Conservation (phyloP, 2,888 invertebrate genomes). For the Athetis lepigone region DNA sequence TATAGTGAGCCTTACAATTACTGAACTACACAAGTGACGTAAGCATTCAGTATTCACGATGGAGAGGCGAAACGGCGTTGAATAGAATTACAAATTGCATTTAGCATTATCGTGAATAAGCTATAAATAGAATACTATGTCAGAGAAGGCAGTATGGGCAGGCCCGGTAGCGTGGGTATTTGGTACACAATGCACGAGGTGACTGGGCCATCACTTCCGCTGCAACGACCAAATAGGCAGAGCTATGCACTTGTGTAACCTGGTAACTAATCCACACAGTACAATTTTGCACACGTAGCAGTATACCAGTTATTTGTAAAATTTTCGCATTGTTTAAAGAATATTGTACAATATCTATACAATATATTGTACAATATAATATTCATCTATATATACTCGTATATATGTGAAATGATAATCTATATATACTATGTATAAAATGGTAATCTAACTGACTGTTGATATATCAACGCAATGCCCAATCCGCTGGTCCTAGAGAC, state of each 20-base stretch:
- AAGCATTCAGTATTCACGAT: constrained; percentile 55
- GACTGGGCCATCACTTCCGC: constrained; percentile 84
- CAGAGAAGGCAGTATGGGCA: constrained; percentile 50
- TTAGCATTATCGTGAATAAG: constrained; percentile 63
- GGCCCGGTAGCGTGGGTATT: constrained; percentile 53
- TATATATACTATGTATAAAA: too few relatives aligned
- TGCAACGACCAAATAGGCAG: constrained; percentile 61
- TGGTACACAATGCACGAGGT: constrained; percentile 80
- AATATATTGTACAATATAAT: too few relatives aligned
- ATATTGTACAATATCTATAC: constrained; percentile 12
- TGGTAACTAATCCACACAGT: constrained; percentile 23
- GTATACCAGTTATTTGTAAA: constrained; percentile 32
- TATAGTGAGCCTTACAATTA: constrained; percentile 47
- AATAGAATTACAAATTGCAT: constrained; percentile 63
- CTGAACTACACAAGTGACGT: constrained; percentile 55
- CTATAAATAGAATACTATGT: constrained; percentile 68
- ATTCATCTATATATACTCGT: too few relatives aligned
- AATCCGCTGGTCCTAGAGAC: too few relatives aligned
- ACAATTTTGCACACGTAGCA: constrained; percentile 11
- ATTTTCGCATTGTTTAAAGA: constrained; percentile 28
- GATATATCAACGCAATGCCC: too few relatives aligned
- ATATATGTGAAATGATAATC: too few relatives aligned
- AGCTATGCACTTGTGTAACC: constrained; percentile 41
- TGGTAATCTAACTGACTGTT: too few relatives aligned
- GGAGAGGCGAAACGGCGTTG: constrained; percentile 35